Evolutionary conservation across 2,797 vertebrate species (phyloP), one percentile per base, ranked within the genome.

Genomic region (Macroramphosus scolopax): DNA sequence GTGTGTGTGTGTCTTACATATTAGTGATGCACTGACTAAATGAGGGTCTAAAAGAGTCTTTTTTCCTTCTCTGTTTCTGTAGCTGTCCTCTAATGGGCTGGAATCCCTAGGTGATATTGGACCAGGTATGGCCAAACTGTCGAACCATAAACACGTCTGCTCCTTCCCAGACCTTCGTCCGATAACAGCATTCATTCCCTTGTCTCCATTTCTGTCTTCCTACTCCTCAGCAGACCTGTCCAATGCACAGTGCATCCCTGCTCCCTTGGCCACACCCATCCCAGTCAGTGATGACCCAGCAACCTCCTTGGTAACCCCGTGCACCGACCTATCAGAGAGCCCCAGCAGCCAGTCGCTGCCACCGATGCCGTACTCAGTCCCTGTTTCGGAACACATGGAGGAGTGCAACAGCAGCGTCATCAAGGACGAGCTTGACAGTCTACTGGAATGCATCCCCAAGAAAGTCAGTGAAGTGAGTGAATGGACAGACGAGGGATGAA

Each of bases 51-150:
- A n/a, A n/a, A n/a, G n/a, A n/a, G n/a, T n/a, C 33, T 55, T 36
- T 56, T 54, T 9, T 20, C 17, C 35, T 3, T 20, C 16, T 66
- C 5, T 26, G 11, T 45, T 43, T 47, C 28, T 50, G 20, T 29
- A 98, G 96, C 84, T 88, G 68, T 88, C 91, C 36, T 90, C 92
- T 59, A 96, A 94, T 63, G 94, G 93, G 58, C 87, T 95, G 43
- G 91, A 94, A 22, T 94, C 92, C 17, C 88, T 99, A 75, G 93
- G 93, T 68, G 96, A 98, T 85, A 96, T 97, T 0, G 91, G 92
- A 82, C 89, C 91, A 92, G 93, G 95, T 97, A 91, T 47, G 36
- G 16, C 1, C 42, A 17, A 3, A 36, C 8, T 25, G 14, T 1
- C 17, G 38, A 12, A 26, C 11, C 25, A 10, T 8, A 0, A 56